Base-by-base conservation (phyloP, 2,797 vertebrate genomes). In the Aeoliscus strigatus region DNA sequence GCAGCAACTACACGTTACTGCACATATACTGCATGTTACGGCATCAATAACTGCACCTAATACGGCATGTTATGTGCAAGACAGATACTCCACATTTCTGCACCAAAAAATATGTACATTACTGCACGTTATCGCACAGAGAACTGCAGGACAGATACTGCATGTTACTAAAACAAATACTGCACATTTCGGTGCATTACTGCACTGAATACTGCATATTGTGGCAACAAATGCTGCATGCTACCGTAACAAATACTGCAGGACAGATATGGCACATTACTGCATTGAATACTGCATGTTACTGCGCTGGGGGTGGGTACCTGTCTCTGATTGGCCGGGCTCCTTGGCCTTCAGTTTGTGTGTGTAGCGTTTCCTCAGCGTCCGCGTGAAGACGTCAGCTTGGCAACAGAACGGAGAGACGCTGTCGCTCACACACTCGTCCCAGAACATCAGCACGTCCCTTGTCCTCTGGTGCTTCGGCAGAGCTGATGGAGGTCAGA, bases 251-350 rank as follows among this genome's bases (percentile, higher is more conserved):
- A 56, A 93, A 86, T 34, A 89, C 96, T 94, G 85, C 39, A 31
- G 39, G 9, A 21, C 14, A 16, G 13, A 6, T n/a, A n/a, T n/a
- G n/a, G n/a, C n/a, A n/a, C n/a, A n/a, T n/a, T n/a, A n/a, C n/a
- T n/a, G n/a, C n/a, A n/a, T n/a, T n/a, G n/a, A n/a, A n/a, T n/a
- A n/a, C n/a, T n/a, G n/a, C n/a, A n/a, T n/a, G n/a, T n/a, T n/a
- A n/a, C n/a, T n/a, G n/a, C n/a, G n/a, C n/a, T n/a, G 1, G 15
- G 2, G 12, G 26, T 14, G 14, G 51, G 14, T 86, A 98, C 96
- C 94, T 93, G 81, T 86, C 26, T 97, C 92, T 31, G 93, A 77
- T n/a, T 94, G 94, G 2, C 91, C 90, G 0, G 92, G 92, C 68
- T 90, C 88, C 51, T 91, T 96, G 49, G 92, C 93, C 54, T 91